Base-by-base conservation (phyloP, 2,797 vertebrate genomes). In the Onychomys arenicola region DNA sequence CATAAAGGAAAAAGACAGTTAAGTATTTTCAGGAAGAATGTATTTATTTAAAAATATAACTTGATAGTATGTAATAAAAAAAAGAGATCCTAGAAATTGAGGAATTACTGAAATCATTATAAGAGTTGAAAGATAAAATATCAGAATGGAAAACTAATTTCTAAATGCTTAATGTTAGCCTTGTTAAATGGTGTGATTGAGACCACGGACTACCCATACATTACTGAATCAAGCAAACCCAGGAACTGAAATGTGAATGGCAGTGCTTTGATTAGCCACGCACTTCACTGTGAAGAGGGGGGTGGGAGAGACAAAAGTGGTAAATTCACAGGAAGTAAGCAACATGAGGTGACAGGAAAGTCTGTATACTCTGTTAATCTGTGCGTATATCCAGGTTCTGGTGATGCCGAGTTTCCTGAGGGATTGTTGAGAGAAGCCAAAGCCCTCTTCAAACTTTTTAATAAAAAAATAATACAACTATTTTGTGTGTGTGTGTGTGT, bases 131-230 rank as follows among this genome's bases (percentile, higher is more conserved):
- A 78, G 67, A 43, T 75, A 89, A 95, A 89, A 69, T 83, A 77
- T 73, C 77, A 78, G 52, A 84, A 63, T 61, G 87, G 40, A 90
- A 93, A 84, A 63, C 63, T 59, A 43, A 94, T n/a, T 91, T 95
- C 57, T 67, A 73, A 81, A 76, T 87, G 76, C 19, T 84, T 59
- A 85, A 77, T 81, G 69, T 7, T 40, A 87, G 43, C 69, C 29
- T 81, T 61, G 71, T 90, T 91, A 46, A 59, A 75, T 93, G 46
- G 85, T 92, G 37, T 84, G 71, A 32, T 55, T 81, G 83, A 94
- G 93, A 59, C 23, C 17, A n/a, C n/a, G 46, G 76, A 3, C 82
- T 77, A 34, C 27, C 11, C 91, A 59, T 55, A 17, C 19, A n/a
- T 43, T 83, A 2, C 76, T 61, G 46, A 89, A 49, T 78, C 40